Evolutionary conservation across 64 coral and sea anemone genomes (phyloP).

Genomic region (Pachyseris speciosa): DNA sequence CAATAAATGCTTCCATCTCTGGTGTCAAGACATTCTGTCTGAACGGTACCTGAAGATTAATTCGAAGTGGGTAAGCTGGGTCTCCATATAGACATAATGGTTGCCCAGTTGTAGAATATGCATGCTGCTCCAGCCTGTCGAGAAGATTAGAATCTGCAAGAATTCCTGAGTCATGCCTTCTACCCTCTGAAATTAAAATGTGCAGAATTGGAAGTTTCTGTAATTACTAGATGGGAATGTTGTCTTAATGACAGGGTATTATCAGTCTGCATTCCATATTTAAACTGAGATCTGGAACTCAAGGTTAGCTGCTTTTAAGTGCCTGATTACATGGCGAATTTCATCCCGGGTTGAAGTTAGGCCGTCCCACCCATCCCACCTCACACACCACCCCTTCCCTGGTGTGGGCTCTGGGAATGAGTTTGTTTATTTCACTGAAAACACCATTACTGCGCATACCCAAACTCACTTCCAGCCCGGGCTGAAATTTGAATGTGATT

Average conservation of each 20-base stretch:
- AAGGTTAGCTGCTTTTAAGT: neutral
- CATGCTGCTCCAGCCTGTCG: conserved; percentile 3
- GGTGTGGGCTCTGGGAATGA: too few relatives aligned
- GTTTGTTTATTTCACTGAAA: too few relatives aligned
- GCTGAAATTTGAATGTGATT: too few relatives aligned
- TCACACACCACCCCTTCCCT: too few relatives aligned
- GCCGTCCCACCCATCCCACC: too few relatives aligned
- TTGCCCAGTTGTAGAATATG: conserved; percentile 1
- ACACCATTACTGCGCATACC: too few relatives aligned
- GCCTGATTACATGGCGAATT: too few relatives aligned
- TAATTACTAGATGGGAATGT: neutral
- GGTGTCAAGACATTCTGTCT: conserved; percentile 3
- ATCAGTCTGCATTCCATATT: too few relatives aligned
- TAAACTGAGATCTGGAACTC: too few relatives aligned
- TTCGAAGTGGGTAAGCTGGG: conserved; percentile 46
- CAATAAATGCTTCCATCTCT: conserved; percentile 23
- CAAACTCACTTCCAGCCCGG: too few relatives aligned
- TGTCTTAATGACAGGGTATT: too few relatives aligned
- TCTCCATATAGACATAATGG: conserved; percentile 46
- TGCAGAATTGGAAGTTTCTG: neutral
- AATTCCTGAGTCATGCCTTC: conserved; percentile 46
- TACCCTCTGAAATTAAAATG: neutral
- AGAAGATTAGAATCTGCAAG: conserved; percentile 46
- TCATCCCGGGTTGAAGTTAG: too few relatives aligned
- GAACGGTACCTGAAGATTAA: conserved; percentile 42